Evolutionary conservation across 2,113 vertebrate genomes (phyloP).

Genomic region (Globicephala melas): DNA sequence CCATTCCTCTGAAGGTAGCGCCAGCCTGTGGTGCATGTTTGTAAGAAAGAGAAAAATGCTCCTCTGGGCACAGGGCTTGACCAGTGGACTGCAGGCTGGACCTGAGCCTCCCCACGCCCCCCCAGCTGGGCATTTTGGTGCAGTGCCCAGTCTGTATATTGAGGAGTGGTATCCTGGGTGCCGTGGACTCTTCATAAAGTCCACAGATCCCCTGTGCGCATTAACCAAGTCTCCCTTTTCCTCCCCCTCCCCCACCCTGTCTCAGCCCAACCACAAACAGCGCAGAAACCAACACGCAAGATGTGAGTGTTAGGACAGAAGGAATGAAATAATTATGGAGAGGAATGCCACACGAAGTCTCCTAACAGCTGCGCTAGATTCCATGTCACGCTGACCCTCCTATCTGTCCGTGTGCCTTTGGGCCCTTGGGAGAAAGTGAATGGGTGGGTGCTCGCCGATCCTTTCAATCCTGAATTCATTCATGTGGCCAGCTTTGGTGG

Average conservation of each 20-base stretch:
- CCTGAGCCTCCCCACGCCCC: accelerated
- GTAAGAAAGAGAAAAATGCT: background rate
- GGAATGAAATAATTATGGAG: no score
- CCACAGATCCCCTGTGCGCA: background rate
- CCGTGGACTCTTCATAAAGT: no score
- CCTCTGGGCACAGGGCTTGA: background rate
- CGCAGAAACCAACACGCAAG: background rate
- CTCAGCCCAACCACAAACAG: background rate
- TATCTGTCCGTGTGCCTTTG: background rate
- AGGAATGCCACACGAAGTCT: background rate
- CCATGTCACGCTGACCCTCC: background rate
- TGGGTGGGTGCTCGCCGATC: background rate
- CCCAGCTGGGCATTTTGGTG: background rate
- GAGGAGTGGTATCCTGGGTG: background rate
- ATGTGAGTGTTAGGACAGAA: background rate
- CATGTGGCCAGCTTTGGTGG: background rate
- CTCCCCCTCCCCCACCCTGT: background rate
- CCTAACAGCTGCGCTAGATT: background rate
- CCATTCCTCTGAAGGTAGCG: background rate
- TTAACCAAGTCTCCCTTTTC: background rate
- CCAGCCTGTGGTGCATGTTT: background rate
- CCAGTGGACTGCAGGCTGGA: background rate
- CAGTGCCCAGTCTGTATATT: accelerated
- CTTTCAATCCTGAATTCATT: background rate
- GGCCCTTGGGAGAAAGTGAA: background rate